These are phyloP conservation scores for Oceanodroma leucorhoa DNA, from an alignment of 2,797 vertebrate genomes.

Conservation along the genomic window DNA sequence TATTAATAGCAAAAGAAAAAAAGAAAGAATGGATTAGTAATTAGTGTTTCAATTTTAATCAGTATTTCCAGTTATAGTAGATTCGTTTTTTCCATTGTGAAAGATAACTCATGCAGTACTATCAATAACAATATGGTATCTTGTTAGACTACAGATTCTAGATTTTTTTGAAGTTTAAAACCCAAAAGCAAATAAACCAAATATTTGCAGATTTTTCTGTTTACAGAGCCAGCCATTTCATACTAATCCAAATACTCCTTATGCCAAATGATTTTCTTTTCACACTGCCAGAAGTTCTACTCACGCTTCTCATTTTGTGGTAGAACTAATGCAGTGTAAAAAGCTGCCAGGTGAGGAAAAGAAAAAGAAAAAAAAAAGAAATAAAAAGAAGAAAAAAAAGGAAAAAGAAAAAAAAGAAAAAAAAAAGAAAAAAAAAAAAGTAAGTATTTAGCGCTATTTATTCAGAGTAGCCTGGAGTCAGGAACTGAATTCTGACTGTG, in stretches of 20 bases:
- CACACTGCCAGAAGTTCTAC: neutral
- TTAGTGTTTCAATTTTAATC: neutral
- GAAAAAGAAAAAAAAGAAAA: accelerated
- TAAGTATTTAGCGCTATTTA: neutral
- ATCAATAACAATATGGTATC: neutral
- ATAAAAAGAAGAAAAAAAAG: neutral
- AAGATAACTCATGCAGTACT: neutral
- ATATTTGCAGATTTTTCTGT: neutral
- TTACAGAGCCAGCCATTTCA: neutral
- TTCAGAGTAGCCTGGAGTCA: neutral
- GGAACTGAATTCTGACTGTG: neutral
- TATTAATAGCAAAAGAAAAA: neutral
- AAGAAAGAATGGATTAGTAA: neutral
- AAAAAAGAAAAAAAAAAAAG: neutral
- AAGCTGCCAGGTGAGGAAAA: neutral
- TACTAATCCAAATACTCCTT: neutral
- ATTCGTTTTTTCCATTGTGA: neutral
- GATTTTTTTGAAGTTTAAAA: neutral
- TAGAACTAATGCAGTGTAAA: neutral
- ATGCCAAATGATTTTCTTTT: neutral
- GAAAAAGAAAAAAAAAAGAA: neutral
- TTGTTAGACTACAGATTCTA: neutral
- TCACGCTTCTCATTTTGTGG: neutral
- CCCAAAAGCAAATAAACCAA: neutral
- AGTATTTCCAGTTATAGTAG: neutral